These are phyloP conservation scores for Mormoops blainvillei DNA, from an alignment of 2,113 vertebrate species.

Conservation along the genomic window DNA sequence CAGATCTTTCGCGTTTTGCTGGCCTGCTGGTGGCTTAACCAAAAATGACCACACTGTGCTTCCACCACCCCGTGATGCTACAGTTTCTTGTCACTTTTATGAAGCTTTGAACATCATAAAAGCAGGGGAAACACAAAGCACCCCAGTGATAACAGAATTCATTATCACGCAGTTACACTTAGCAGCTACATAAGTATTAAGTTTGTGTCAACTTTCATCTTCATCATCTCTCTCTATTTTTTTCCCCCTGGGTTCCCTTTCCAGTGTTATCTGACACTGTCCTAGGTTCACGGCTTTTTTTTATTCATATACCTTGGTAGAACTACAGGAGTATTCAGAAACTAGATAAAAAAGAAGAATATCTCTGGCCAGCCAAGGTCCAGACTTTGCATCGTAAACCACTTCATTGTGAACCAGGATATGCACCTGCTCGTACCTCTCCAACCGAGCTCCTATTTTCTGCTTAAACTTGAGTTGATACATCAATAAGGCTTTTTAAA, in stretches of 20 bases:
- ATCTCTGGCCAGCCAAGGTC: not conserved
- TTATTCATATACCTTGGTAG: not conserved
- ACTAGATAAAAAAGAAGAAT: not conserved
- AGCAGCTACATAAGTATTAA: not conserved
- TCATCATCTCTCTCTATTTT: not conserved
- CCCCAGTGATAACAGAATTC: not conserved
- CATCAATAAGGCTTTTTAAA: not conserved
- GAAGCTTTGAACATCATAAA: not conserved
- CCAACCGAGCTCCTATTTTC: not conserved
- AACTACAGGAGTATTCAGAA: not conserved
- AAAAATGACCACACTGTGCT: not conserved
- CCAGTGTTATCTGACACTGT: not conserved
- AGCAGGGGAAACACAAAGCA: not conserved
- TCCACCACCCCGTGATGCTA: not conserved
- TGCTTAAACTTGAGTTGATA: not conserved
- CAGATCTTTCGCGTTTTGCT: conserved; percentile 83
- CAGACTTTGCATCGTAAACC: not conserved
- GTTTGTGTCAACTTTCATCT: not conserved
- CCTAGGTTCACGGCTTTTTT: not conserved
- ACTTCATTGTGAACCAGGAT: not conserved
- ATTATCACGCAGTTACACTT: not conserved
- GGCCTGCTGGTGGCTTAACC: conserved; percentile 82
- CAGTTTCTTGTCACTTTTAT: not conserved
- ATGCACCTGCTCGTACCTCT: not conserved
- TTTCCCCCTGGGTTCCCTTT: not conserved